Evolutionary conservation across 2,113 vertebrate genomes (phyloP).

Genomic region (Isurus oxyrinchus): DNA sequence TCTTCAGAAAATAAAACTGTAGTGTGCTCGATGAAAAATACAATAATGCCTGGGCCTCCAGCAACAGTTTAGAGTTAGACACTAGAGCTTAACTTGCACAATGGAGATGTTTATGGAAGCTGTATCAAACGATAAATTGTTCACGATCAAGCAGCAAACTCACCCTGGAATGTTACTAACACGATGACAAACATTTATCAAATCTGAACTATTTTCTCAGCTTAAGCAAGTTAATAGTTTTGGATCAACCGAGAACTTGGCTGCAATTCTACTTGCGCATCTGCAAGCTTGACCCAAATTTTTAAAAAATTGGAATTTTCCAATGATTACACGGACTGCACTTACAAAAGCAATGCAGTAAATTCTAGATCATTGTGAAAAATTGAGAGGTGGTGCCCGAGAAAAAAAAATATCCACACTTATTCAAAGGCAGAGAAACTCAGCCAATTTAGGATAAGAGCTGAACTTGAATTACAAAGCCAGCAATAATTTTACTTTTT

Average conservation of each 20-base stretch:
- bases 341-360: neutral
- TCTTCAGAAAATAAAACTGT: neutral
- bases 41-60: neutral
- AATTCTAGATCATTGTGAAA: neutral
- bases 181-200: neutral
- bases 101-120: neutral
- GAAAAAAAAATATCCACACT: neutral
- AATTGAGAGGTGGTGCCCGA: neutral
- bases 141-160: neutral
- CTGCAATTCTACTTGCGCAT: neutral
- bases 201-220: slow-evolving; percentile 2
- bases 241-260: neutral
- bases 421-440: neutral
- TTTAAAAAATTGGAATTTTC: neutral
- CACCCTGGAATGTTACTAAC: neutral
- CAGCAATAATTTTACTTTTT: neutral
- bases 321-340: neutral
- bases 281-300: neutral
- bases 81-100: neutral
- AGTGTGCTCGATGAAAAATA: neutral
- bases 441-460: neutral
- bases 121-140: neutral
- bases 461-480: neutral
- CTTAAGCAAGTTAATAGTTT: neutral
- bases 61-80: neutral